Conservation (phyloP, 1,140 invertebrate species). For the Steinernema feltiae region DNA sequence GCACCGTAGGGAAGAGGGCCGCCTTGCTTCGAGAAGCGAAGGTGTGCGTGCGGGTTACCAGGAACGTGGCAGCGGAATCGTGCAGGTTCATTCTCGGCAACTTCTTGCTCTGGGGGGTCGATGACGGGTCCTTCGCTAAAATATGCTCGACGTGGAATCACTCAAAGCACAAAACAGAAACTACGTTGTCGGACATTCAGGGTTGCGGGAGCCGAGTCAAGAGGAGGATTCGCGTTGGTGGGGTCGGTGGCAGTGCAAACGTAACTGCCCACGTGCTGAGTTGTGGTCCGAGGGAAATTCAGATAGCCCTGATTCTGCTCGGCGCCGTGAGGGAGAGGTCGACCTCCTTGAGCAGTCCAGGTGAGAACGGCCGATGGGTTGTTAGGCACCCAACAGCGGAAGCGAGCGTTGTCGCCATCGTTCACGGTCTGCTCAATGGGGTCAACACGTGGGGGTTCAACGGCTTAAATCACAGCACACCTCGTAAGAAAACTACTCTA, state of each 20-base stretch:
- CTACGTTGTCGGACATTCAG: conserved; percentile 24
- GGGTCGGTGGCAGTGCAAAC: conserved; percentile 54
- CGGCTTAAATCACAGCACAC: background rate
- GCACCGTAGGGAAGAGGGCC: conserved; percentile 24
- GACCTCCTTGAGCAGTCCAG: conserved; percentile 33
- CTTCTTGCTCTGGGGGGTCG: conserved; percentile 49
- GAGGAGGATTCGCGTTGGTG: conserved; percentile 19
- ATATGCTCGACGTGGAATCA: no score
- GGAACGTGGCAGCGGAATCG: conserved; percentile 56
- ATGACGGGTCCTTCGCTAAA: conserved; percentile 19
- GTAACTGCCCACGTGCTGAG: conserved; percentile 40
- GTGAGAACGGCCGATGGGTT: conserved; percentile 14
- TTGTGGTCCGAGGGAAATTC: conserved; percentile 35
- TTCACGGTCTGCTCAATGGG: conserved; percentile 22
- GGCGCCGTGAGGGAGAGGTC: conserved; percentile 42
- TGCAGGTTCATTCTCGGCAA: conserved; percentile 46
- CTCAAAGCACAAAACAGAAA: background rate
- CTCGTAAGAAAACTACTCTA: background rate
- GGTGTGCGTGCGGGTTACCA: conserved; percentile 48
- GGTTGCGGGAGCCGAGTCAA: conserved; percentile 31
- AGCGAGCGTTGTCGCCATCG: conserved; percentile 18
- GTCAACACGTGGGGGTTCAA: conserved; percentile 23
- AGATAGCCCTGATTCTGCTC: conserved; percentile 44
- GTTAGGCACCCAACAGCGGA: conserved; percentile 18
- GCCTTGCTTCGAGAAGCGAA: conserved; percentile 44